Conservation (phyloP, 2,888 invertebrate genomes). For the Eupithecia insigniata region DNA sequence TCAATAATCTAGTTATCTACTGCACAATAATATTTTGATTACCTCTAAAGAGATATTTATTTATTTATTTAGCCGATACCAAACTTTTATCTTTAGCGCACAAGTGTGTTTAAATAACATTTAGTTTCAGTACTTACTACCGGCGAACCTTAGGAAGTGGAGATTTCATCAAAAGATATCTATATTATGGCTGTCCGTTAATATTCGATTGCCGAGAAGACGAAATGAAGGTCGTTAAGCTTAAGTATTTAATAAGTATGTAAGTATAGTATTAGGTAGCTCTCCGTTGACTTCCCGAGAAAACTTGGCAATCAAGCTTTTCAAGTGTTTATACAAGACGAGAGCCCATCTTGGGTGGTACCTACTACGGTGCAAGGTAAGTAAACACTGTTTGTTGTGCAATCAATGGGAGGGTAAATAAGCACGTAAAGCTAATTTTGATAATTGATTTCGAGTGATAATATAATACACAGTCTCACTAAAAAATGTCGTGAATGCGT, state of each 20-base stretch:
- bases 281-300: conserved; percentile 34
- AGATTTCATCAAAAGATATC: conserved; percentile 35
- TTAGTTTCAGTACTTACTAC: background rate
- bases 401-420: background rate
- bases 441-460: conserved; percentile 8
- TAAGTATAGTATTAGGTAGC: conserved; percentile 16
- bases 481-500: no score
- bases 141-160: conserved; percentile 11
- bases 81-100: background rate
- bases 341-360: conserved; percentile 7
- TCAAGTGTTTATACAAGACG: conserved; percentile 16
- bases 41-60: background rate
- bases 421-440: background rate
- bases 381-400: background rate
- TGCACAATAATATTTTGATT: background rate
- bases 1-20: background rate
- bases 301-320: conserved; percentile 24
- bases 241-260: background rate
- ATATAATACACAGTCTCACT: background rate
- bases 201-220: conserved; percentile 16
- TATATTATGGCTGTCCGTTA: conserved; percentile 28
- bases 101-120: background rate
- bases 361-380: no score
- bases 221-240: background rate
- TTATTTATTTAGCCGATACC: background rate